Evolutionary conservation across 2,888 invertebrate genomes (phyloP).

Genomic region (Drosophila maculinotata): DNA sequence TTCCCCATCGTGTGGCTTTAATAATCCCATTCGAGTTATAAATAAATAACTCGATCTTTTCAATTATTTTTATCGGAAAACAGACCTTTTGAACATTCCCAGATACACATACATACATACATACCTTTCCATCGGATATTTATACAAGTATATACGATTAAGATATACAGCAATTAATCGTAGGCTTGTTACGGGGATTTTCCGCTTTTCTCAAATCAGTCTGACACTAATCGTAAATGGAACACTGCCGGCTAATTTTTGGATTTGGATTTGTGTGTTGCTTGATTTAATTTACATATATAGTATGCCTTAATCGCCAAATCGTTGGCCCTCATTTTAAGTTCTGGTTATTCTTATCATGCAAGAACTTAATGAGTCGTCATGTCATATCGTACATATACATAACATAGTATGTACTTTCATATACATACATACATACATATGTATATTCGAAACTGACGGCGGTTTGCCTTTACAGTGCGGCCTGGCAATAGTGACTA

Average conservation of each 20-base stretch:
- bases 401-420: too few relatives aligned
- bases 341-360: slow-evolving; percentile 13
- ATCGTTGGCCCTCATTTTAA: slow-evolving; percentile 1
- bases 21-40: too few relatives aligned
- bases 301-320: slow-evolving; percentile 22
- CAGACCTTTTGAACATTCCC: too few relatives aligned
- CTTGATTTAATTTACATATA: slow-evolving; percentile 34
- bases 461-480: slow-evolving; percentile 11
- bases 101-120: slow-evolving; percentile 1
- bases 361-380: slow-evolving; percentile 6
- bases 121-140: too few relatives aligned
- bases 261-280: slow-evolving; percentile 10
- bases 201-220: slow-evolving; percentile 8
- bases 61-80: too few relatives aligned
- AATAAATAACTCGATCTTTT: slow-evolving; percentile 18
- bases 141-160: background rate
- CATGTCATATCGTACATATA: slow-evolving; percentile 7
- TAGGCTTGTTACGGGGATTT: slow-evolving; percentile 10
- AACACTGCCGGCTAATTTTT: slow-evolving; percentile 19
- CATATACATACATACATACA: background rate
- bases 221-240: slow-evolving; percentile 24
- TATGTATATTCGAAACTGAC: background rate
- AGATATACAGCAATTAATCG: background rate
- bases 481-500: background rate
- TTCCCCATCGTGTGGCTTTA: too few relatives aligned